These are phyloP conservation scores for Vidua macroura DNA, from an alignment of 2,113 vertebrate species.

Conservation along the genomic window DNA sequence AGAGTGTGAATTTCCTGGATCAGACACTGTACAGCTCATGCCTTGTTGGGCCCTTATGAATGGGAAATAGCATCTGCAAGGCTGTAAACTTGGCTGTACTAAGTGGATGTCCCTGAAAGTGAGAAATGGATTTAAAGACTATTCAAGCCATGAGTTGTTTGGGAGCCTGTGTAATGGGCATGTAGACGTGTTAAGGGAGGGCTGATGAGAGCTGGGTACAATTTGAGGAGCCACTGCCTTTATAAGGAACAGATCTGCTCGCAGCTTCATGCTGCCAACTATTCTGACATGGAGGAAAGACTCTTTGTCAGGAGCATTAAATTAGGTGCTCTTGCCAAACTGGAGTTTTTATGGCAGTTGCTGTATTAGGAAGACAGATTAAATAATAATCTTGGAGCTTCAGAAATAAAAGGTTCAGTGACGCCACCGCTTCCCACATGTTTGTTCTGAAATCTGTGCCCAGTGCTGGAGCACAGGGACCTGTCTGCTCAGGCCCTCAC, in stretches of 20 bases:
- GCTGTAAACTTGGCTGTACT: neutral
- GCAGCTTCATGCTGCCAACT: neutral
- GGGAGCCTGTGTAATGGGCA: neutral
- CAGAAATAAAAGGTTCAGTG: neutral
- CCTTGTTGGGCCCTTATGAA: neutral
- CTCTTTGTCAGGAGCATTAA: neutral
- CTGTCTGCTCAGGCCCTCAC: conserved; percentile 14
- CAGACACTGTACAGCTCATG: neutral
- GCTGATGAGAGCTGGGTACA: neutral
- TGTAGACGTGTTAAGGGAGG: neutral
- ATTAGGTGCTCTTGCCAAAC: neutral
- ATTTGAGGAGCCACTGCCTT: neutral
- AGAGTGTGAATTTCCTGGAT: neutral
- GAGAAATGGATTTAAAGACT: neutral
- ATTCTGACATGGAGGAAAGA: neutral
- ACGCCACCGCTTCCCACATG: neutral
- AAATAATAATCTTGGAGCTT: neutral
- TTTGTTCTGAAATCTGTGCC: neutral
- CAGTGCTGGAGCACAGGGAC: neutral
- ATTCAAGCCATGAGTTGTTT: neutral
- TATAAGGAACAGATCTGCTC: neutral
- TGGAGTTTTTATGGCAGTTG: neutral
- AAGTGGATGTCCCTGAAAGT: neutral
- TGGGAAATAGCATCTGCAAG: neutral
- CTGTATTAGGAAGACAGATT: neutral